These are phyloP conservation scores for Menidia beryllina DNA, from an alignment of 2,113 vertebrate genomes.

Conservation along the genomic window DNA sequence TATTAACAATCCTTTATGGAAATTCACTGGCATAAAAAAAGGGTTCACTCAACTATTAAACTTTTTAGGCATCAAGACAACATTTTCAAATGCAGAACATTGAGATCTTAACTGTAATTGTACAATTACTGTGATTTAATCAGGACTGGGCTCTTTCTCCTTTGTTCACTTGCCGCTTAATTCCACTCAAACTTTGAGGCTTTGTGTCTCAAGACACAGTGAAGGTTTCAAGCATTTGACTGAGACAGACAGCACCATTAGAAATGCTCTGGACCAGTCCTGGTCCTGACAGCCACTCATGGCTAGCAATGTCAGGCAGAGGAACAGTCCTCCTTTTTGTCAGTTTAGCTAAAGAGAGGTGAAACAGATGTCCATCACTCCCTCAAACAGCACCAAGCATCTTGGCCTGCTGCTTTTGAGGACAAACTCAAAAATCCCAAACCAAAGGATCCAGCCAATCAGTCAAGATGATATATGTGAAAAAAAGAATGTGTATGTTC, in stretches of 20 bases:
- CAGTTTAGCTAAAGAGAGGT: constrained; percentile 56
- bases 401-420: constrained; percentile 37
- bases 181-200: constrained; percentile 50
- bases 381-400: constrained; percentile 43
- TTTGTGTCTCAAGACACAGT: constrained; percentile 48
- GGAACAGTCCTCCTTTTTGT: constrained; percentile 51
- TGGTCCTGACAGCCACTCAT: constrained; percentile 64
- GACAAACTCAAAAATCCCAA: constrained; percentile 26
- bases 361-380: constrained; percentile 71
- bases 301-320: constrained; percentile 53
- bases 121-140: constrained; percentile 43
- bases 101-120: constrained; percentile 28
- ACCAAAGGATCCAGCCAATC: constrained; percentile 17
- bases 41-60: constrained; percentile 31
- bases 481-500: not conserved
- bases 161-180: constrained; percentile 47
- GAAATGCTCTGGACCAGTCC: constrained; percentile 55
- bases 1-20: constrained; percentile 7
- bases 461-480: not conserved
- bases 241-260: constrained; percentile 73
- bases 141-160: constrained; percentile 23
- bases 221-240: constrained; percentile 52
- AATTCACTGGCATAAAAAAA: constrained; percentile 23
- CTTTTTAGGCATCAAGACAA: constrained; percentile 20
- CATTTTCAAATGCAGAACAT: constrained; percentile 25